A percentile compares a stretch with the other conserved stretches of the same genome.
Conservation (phyloP, 2,113 vertebrate species). For the Colistium nudipinnis region DNA sequence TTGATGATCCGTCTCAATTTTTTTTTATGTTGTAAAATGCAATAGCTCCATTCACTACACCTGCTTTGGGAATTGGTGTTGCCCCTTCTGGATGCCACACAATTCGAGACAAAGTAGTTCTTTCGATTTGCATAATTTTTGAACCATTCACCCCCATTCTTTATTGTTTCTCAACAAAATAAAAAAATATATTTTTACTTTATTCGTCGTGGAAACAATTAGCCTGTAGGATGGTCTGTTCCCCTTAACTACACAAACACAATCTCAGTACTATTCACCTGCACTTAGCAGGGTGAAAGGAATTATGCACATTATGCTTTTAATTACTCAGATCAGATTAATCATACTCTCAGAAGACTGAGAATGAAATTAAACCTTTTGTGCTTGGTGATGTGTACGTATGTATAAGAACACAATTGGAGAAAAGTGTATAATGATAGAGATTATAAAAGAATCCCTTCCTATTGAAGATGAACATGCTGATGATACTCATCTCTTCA, state of each 20-base stretch:
- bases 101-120: too few relatives aligned
- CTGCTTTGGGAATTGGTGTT: too few relatives aligned
- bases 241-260: slow-evolving; percentile 57
- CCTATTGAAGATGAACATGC: slow-evolving; percentile 52
- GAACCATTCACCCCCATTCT: too few relatives aligned
- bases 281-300: slow-evolving; percentile 44
- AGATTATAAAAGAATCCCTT: slow-evolving; percentile 32
- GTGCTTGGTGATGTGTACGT: slow-evolving; percentile 10
- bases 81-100: too few relatives aligned
- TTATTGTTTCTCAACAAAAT: too few relatives aligned
- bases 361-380: slow-evolving; percentile 38
- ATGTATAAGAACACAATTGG: slow-evolving; percentile 7
- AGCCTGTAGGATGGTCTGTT: slow-evolving; percentile 43
- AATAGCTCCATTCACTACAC: too few relatives aligned
- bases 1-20: too few relatives aligned
- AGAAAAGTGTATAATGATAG: slow-evolving; percentile 30
- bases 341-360: slow-evolving; percentile 47
- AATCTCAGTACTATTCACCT: slow-evolving; percentile 56
- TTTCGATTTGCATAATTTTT: too few relatives aligned
- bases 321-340: slow-evolving; percentile 66
- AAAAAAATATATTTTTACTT: too few relatives aligned
- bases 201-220: too few relatives aligned
- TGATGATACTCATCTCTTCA: slow-evolving; percentile 58
- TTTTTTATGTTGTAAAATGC: too few relatives aligned
- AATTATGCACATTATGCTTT: slow-evolving; percentile 52